Evolutionary conservation across 2,888 invertebrate species (phyloP).

Genomic region (Epiperipatus broadwayi): DNA sequence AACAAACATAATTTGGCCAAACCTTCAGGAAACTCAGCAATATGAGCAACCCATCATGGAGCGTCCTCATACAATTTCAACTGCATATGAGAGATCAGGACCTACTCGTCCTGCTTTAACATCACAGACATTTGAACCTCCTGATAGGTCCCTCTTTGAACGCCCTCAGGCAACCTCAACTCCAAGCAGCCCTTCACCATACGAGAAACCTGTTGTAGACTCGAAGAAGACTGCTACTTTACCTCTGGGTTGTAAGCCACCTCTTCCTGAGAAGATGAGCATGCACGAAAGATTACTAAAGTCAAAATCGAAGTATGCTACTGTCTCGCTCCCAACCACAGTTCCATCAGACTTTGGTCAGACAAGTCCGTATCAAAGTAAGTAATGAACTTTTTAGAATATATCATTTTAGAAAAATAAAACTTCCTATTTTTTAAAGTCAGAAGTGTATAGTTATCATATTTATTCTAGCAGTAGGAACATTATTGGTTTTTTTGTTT

Average conservation of each 20-base stretch:
- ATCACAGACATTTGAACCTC: conserved; percentile 68
- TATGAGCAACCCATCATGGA: conserved; percentile 58
- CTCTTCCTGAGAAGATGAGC: conserved; percentile 19
- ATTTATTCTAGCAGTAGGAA: too few species aligned
- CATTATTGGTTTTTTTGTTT: too few species aligned
- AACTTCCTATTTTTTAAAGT: too few species aligned
- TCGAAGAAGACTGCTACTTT: conserved; percentile 21
- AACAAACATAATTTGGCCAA: conserved; percentile 44
- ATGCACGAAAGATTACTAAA: conserved; percentile 16
- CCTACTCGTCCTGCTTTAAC: conserved; percentile 65
- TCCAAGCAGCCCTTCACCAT: too few species aligned
- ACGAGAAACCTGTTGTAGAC: too few species aligned
- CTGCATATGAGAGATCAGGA: conserved; percentile 58
- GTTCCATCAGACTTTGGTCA: conserved; percentile 25
- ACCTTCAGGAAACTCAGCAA: conserved; percentile 50
- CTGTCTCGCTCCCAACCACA: conserved; percentile 17
- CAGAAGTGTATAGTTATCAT: too few species aligned
- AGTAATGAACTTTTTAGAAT: conserved; percentile 15
- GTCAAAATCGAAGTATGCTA: conserved; percentile 13
- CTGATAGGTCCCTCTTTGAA: too few species aligned
- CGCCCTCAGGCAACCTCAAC: too few species aligned
- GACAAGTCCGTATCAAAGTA: conserved; percentile 26
- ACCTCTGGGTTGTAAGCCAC: conserved; percentile 30
- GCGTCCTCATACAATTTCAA: conserved; percentile 78
- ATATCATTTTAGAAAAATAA: too few species aligned